Evolutionary conservation across 92 coral and sea anemone genomes (phyloP), one percentile per base, ranked within the genome.

Genomic region (Chrysogorgia sp.): DNA sequence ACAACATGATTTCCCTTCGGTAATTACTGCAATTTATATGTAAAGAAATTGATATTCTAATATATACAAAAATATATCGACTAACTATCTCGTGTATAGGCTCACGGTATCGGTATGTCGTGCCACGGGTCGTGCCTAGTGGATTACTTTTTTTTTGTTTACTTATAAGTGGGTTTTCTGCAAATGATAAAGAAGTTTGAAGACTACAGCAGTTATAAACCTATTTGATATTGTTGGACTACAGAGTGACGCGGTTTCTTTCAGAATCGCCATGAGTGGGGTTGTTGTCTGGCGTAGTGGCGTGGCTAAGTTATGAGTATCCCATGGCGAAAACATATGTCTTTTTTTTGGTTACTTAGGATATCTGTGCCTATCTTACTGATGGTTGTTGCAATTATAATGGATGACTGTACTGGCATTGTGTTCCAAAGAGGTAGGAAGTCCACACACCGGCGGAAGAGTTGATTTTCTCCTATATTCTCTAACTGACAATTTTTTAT

Each of bases 221-320:
- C 43, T 37, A 37, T 37, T 37, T 12, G 5, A 4, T 37, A 4
- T 37, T 37, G 5, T 37, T 12, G 43, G 12, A 4, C 12, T 37
- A 47, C 17, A 25, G 34, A 69, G 76, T 48, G 28, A 69, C 76
- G 76, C 76, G 76, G 76, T 28, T 40, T 69, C 76, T 69, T 69
- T 69, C 49, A 35, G 40, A 67, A 40, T 40, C 74, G 48, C 55
- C 74, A 53, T 37, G 74, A 67, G 74, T 41, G 53, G 74, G 53
- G 53, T 67, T 19, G 47, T 41, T 60, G 76, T 69, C 76, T 69
- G 55, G 76, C 76, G 30, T 41, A 60, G 28, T 10, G 45, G 53
- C n/a, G 20, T 45, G 31, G 76, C 55, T 23, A 28, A 37, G 41
- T 40, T 67, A 40, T 69, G 17, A 67, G 74, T 69, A 35, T 69